Base-by-base conservation (phyloP, 2,113 vertebrate genomes). In the Pseudopipra pipra region DNA sequence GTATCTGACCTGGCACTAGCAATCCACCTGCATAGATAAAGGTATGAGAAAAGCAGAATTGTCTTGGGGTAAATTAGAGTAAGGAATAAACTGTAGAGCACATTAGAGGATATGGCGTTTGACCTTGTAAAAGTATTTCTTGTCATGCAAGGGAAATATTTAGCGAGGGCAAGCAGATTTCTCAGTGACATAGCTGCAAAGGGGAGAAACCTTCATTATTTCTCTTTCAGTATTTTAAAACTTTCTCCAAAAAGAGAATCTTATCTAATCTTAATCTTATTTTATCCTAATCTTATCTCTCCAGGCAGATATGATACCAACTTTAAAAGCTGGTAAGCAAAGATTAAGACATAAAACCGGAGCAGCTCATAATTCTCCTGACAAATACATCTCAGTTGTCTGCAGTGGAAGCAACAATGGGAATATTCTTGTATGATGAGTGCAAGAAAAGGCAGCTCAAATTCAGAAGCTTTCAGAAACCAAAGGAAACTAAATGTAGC, bases 401-500 rank as follows among this genome's bases (percentile, higher is more conserved):
- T 85, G 20, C 15, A 63, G n/a, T 55, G 51, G 39, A 59, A 85
- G 8, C 7, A 56, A 58, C 33, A 67, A 35, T 4, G 14, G 12
- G 51, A 91, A 46, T 8, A n/a, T 14, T 46, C 17, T 46, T 56
- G 70, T 71, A 54, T 56, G 79, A 75, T 4, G 74, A 77, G 43
- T 46, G 39, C 33, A 84, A 68, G 65, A 49, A 95, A 93, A 80
- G 12, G n/a, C 72, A 91, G 39, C 13, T 56, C 15, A 39, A 77
- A 75, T n/a, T 80, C 65, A 89, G 79, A 87, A 85, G 31, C 35
- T 72, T 77, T 85, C 85, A 90, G 39, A 91, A 96, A 86, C 61
- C 58, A 86, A 76, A 83, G 66, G 56, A 91, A 96, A 59, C 8
- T 16, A 90, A 93, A 85, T 33, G 14, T 43, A 84, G 65, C 28